Conservation (phyloP, 1,140 invertebrate genomes). For the Adoxophyes honmai region DNA sequence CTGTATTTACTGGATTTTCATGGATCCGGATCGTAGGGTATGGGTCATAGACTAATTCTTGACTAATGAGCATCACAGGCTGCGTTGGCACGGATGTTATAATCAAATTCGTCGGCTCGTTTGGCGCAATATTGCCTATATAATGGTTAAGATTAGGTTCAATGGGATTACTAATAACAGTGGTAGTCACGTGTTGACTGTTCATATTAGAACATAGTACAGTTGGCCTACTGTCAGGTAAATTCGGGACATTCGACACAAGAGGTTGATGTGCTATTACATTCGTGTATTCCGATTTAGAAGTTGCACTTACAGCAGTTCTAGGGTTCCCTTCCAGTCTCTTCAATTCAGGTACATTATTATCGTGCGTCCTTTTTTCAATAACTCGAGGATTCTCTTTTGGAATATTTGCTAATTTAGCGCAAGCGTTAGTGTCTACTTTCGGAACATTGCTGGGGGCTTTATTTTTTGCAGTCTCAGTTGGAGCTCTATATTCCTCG, state of each 20-base stretch:
- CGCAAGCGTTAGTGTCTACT: not conserved
- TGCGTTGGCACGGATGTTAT: conserved; percentile 21
- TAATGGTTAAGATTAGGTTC: not conserved
- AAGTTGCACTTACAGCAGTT: not conserved
- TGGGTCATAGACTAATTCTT: conserved; percentile 39
- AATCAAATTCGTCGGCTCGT: conserved; percentile 13
- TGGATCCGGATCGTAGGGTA: conserved; percentile 25
- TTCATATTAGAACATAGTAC: not conserved
- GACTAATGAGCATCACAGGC: conserved; percentile 38
- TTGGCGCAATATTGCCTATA: not conserved
- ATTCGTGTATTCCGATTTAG: not conserved
- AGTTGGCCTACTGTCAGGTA: not conserved
- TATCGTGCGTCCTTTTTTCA: not conserved
- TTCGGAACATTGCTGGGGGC: not conserved
- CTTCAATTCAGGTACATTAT: not conserved
- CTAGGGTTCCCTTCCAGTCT: not conserved
- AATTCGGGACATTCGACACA: not conserved
- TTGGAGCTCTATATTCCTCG: conserved; percentile 37
- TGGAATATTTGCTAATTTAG: not conserved
- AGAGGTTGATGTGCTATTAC: not conserved
- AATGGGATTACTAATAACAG: not conserved
- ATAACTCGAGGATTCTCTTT: not conserved
- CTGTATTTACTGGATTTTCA: conserved; percentile 17
- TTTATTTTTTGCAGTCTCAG: not conserved
- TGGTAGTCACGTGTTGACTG: not conserved